phyloP scores from a whole-genome alignment of 2,797 vertebrate species.

The Chelmon rostratus region DNA sequence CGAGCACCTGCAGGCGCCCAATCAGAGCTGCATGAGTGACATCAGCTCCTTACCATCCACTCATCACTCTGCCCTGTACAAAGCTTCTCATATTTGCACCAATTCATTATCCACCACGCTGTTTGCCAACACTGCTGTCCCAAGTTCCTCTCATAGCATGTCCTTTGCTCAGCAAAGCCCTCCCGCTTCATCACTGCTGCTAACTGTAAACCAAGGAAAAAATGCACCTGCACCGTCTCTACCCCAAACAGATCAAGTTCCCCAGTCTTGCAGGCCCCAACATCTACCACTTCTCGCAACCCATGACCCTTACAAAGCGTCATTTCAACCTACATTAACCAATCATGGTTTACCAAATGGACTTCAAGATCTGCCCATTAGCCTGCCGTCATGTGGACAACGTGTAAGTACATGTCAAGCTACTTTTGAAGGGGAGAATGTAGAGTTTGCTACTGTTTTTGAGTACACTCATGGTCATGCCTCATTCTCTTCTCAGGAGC shows the following conservation, averaged over 20 bases:
- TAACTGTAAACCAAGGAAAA: slow-evolving; percentile 34
- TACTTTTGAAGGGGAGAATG: slow-evolving; percentile 14
- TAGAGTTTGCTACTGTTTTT: slow-evolving; percentile 21
- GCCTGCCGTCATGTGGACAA: slow-evolving; percentile 30
- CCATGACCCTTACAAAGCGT: slow-evolving; percentile 26
- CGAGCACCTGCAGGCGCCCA: slow-evolving; percentile 38
- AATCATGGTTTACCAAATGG: slow-evolving; percentile 34
- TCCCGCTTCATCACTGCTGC: slow-evolving; percentile 27
- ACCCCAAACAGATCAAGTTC: slow-evolving; percentile 30
- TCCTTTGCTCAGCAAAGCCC: slow-evolving; percentile 52
- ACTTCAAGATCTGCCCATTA: slow-evolving; percentile 41
- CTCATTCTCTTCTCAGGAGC: slow-evolving; percentile 51
- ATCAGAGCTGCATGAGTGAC: slow-evolving; percentile 45
- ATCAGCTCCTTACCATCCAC: slow-evolving; percentile 19
- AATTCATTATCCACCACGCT: slow-evolving; percentile 31
- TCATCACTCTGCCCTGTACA: slow-evolving; percentile 43
- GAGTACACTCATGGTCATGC: slow-evolving; percentile 22
- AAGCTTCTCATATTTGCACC: slow-evolving; percentile 34
- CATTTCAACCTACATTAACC: slow-evolving; percentile 38
- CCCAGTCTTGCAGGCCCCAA: slow-evolving; percentile 27
- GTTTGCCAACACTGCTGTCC: slow-evolving; percentile 33
- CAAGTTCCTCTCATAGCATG: slow-evolving; percentile 32
- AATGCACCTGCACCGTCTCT: background rate
- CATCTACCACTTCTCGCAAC: slow-evolving; percentile 6
- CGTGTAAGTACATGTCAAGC: slow-evolving; percentile 32